Base-by-base conservation (phyloP, 2,888 invertebrate species). In the Steinernema carpocapsae region DNA sequence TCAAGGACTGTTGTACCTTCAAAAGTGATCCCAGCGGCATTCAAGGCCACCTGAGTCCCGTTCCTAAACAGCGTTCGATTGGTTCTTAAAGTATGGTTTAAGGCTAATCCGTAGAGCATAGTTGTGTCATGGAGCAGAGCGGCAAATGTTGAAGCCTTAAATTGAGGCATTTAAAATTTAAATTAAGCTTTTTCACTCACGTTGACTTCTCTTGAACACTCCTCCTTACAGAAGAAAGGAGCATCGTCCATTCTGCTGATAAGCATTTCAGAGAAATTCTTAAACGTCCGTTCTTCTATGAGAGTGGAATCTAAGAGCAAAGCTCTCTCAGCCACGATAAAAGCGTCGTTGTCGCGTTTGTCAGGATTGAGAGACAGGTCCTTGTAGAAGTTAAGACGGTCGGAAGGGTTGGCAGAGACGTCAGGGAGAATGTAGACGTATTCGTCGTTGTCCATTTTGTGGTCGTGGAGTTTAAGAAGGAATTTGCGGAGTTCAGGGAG, bases 301-400 rank as follows among this genome's bases (percentile, higher is more conserved):
- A 64, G 64, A 19, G 29, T 64, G 29, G 64, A 64, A 32, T 64
- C 64, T 7, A 64, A 29, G 17, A 64, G 64, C 29, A 64, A 29
- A 10, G 64, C 17, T n/a, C 64, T 64, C 32, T 32, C 29, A 19
- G 64, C 64, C 1, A 64, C 37, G 22, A 29, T 29, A 2, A 32
- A 64, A n/a, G 64, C 64, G 32, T 64, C 64, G n/a, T 64, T 64
- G 64, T 64, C 64, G 3, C 64, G 64, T 29, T 64, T 64, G 32
- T 64, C 64, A 1, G 64, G 64, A 17, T 64, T 64, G 4, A 64
- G 32, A 4, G 64, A 64, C 29, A 64, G 32, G 32, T 64, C 64
- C 32, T 64, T 64, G 32, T 64, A 64, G 32, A 64, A 64, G 32
- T 64, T 64, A 12, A 64, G 32, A 6, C 64, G 64, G 29, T 64